Evolutionary conservation across 1,140 invertebrate genomes (phyloP), one percentile per base, ranked within the genome.

Genomic region (Zaprionus davidi): DNA sequence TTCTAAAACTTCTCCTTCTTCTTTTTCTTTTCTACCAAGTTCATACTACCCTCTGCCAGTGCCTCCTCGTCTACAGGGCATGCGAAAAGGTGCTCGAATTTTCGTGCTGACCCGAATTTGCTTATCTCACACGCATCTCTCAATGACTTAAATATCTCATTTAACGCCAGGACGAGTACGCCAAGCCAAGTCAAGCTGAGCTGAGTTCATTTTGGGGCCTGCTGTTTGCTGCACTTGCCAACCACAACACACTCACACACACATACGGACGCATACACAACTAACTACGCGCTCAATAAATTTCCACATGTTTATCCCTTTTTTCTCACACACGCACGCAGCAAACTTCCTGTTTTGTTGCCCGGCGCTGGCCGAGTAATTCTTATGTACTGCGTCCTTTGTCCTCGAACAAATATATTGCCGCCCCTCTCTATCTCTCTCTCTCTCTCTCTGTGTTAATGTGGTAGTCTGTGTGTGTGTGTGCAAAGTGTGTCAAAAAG

Each of bases 141-240:
- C 65, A 81, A 83, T 84, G 84, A 87, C 78, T 87, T 87, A 78
- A 87, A 87, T 87, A 87, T 87, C 84, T 88, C 84, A 87, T 87
- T 87, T 87, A 88, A 87, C 84, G 84, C 84, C 84, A 87, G 84
- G 76, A 73, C 81, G 87, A 88, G 58, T 87, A 76, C 65, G 75
- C 56, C 72, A 49, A 9, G 28, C 28, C 28, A 31, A 73, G 70
- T 60, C 53, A 31, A 60, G 57, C 59, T 79, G 60, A 69, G 59
- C 64, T 58, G 31, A 65, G 62, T 70, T 58, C 66, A 55, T 55
- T 58, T 24, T 62, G 55, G 56, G 36, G 12, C 26, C 72, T 58
- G 49, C 74, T 44, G 41, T 46, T 79, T 67, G 62, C 75, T 76
- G 80, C 81, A 77, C 60, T 79, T 81, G 72, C 69, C 53, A 51